Conservation (phyloP, 2,797 vertebrate species). For the Pantherophis alleghaniensis region DNA sequence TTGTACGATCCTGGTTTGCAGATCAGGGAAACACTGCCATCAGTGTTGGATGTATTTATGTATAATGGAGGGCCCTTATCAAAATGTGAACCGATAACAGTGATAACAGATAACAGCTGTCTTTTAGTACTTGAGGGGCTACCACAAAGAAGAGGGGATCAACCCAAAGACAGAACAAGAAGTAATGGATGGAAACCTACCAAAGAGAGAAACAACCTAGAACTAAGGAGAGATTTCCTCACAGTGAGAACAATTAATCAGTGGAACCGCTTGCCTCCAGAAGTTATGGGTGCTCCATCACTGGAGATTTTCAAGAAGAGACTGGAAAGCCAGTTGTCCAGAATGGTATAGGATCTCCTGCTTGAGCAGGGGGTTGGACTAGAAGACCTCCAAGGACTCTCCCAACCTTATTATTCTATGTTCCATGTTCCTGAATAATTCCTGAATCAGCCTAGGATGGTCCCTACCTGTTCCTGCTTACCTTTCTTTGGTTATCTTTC, state of each 20-base stretch:
- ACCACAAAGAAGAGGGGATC: background rate
- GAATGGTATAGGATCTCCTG: no score
- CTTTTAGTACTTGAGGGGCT: background rate
- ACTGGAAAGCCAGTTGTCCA: no score
- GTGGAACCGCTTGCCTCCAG: background rate
- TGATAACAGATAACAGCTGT: background rate
- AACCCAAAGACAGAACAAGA: background rate
- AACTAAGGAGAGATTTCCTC: background rate
- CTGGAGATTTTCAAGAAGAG: no score
- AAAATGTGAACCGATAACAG: background rate
- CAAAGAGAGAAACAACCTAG: background rate
- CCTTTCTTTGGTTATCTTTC: background rate
- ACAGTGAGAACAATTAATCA: background rate
- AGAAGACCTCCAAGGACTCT: background rate
- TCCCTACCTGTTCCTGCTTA: background rate
- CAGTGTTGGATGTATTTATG: background rate
- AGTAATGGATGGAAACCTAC: background rate
- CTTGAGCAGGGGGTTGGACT: background rate
- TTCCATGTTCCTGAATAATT: background rate
- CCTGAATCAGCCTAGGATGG: background rate
- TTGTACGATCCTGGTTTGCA: background rate
- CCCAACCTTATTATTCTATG: background rate
- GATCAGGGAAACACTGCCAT: background rate
- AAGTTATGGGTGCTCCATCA: no score
- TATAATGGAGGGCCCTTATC: background rate